Conservation (phyloP, 2,113 vertebrate genomes). For the Chunga burmeisteri region DNA sequence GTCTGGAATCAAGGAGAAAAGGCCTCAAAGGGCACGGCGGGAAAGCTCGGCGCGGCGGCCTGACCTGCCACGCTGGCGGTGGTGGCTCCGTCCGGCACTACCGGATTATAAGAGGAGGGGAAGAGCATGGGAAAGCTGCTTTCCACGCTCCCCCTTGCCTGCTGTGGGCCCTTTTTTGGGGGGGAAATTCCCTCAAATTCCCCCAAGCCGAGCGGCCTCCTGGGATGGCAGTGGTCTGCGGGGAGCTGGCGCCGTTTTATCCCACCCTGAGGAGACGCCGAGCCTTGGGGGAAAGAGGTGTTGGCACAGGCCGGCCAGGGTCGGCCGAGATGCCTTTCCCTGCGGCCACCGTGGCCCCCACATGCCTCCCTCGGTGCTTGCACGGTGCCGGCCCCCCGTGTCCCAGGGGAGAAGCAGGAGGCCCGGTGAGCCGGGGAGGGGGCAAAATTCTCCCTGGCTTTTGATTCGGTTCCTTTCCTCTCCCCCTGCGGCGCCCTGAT, state of each 20-base stretch:
- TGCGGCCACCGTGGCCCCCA: accelerated
- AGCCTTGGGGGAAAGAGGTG: not conserved
- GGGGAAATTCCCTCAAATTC: not conserved
- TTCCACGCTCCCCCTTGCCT: not conserved
- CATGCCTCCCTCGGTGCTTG: not conserved
- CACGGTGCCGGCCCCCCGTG: accelerated
- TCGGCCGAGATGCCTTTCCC: not conserved
- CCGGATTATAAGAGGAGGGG: not conserved
- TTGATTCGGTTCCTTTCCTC: not conserved
- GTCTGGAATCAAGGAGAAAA: not conserved
- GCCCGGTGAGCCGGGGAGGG: not conserved
- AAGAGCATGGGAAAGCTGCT: not conserved
- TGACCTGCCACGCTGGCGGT: not conserved
- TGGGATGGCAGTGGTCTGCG: accelerated
- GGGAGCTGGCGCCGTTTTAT: accelerated
- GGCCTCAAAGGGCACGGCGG: accelerated
- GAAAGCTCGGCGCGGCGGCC: accelerated
- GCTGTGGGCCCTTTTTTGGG: accelerated
- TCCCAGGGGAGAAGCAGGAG: not conserved
- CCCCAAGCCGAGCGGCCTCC: accelerated
- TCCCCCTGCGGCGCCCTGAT: accelerated
- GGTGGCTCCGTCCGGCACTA: accelerated
- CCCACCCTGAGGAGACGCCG: not conserved
- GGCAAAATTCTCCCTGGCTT: not conserved
- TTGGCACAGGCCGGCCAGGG: not conserved